A percentile compares a stretch with the other conserved stretches of the same genome.
These are phyloP conservation scores for Trichacis sp. DNA, from an alignment of 2,888 invertebrate species.

Conservation along the genomic window DNA sequence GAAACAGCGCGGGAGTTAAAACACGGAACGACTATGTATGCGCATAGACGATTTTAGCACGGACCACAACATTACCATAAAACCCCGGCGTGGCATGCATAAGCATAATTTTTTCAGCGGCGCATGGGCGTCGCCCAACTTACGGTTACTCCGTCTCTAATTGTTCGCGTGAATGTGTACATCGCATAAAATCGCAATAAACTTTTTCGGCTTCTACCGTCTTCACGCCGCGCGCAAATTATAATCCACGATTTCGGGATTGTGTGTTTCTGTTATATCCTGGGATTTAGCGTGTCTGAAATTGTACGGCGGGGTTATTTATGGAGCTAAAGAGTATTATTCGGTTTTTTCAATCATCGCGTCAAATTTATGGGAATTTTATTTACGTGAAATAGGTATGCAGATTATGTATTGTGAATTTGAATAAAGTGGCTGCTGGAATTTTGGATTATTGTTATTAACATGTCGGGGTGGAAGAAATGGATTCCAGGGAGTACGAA, in stretches of 20 bases:
- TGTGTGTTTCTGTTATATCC: neutral
- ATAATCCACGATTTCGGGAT: neutral
- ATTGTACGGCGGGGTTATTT: too few species aligned
- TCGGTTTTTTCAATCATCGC: too few species aligned
- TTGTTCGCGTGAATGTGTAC: slow-evolving; percentile 62
- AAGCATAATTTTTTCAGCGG: slow-evolving; percentile 64
- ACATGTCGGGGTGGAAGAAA: too few species aligned
- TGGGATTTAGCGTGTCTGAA: neutral
- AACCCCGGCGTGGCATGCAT: slow-evolving; percentile 62
- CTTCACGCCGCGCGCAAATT: slow-evolving; percentile 15
- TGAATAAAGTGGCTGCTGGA: too few species aligned
- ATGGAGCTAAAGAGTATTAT: too few species aligned
- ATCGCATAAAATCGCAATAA: slow-evolving; percentile 67
- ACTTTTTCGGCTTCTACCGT: too few species aligned
- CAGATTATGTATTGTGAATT: too few species aligned
- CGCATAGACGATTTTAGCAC: slow-evolving; percentile 63
- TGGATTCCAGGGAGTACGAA: too few species aligned
- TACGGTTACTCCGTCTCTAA: slow-evolving; percentile 58
- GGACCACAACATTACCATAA: slow-evolving; percentile 66
- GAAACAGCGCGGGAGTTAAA: slow-evolving; percentile 45
- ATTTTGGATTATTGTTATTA: too few species aligned
- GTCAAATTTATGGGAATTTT: too few species aligned
- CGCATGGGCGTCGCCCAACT: slow-evolving; percentile 51
- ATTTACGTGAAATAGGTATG: too few species aligned
- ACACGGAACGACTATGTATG: slow-evolving; percentile 53